Evolutionary conservation across 2,797 vertebrate genomes (phyloP), one percentile per base, ranked within the genome.

Genomic region (Pangasius djambal): DNA sequence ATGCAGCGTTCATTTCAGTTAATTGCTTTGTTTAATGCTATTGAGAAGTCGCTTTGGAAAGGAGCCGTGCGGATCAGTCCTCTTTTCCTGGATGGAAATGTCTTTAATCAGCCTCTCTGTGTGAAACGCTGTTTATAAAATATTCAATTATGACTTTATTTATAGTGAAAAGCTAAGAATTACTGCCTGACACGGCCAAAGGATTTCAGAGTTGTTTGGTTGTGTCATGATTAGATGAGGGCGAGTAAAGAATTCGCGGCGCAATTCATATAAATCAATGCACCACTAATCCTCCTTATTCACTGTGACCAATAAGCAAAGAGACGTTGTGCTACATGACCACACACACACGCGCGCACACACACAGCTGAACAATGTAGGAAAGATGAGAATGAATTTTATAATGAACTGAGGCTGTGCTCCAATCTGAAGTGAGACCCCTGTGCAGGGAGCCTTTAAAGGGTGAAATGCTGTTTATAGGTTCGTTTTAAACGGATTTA

Each of bases 11-110:
- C 96, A 93, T 92, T 93, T 89, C 92, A 94, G 94, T 95, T 96
- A 96, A 96, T 96, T 95, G 95, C 93, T 92, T 91, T 10, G 63
- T 92, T 93, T 93, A 95, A 96, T 95, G 94, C 93, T 95, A 95
- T 95, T 95, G 94, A 94, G 91, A 93, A 91, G 92, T 92, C 87
- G 50, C 86, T 93, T 93, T 94, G 92, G 90, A 89, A 92, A 91
- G 91, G 92, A 34, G 57, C 82, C 12, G 44, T 67, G 86, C 74
- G 92, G 94, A 95, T 96, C 95, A 93, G 91, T 95, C 93, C 92
- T 92, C 87, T 89, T 28, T 48, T 87, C 90, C 92, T 92, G 91
- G 92, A 94, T 90, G 87, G 86, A 90, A 90, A 83, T 63, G 52
- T 50, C 55, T 86, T 69, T 86, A 88, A 90, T 90, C 90, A 90